phyloP scores from a whole-genome alignment of 2,888 invertebrate genomes.

The Pherbina coryleti region DNA sequence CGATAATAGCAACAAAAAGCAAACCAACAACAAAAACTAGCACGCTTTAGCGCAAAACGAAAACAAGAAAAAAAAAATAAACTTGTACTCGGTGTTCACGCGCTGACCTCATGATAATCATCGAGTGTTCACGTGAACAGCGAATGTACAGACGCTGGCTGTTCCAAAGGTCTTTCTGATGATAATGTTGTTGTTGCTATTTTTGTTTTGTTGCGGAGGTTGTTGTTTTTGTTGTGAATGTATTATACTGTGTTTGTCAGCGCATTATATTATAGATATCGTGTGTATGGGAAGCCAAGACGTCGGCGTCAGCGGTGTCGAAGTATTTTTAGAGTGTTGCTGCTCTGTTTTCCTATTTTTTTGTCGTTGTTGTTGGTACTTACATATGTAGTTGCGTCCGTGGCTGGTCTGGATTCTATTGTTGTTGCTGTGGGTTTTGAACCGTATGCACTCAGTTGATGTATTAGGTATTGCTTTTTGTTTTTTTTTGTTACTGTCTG shows the following conservation, averaged over 20 bases:
- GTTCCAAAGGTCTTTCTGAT: slow-evolving; percentile 50
- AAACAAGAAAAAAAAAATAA: slow-evolving; percentile 1
- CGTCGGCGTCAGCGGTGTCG: background rate
- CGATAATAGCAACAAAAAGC: slow-evolving; percentile 36
- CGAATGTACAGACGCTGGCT: slow-evolving; percentile 58
- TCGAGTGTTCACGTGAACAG: slow-evolving; percentile 76
- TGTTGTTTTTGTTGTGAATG: slow-evolving; percentile 53
- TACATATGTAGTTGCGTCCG: background rate
- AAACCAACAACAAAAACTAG: slow-evolving; percentile 51
- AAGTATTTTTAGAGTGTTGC: background rate
- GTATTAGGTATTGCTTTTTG: background rate
- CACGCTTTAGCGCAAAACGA: slow-evolving; percentile 51
- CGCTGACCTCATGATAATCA: slow-evolving; percentile 81
- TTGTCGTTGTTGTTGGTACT: background rate
- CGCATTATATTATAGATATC: no score
- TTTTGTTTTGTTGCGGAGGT: slow-evolving; percentile 50
- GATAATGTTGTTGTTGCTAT: background rate
- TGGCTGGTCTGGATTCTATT: slow-evolving; percentile 1
- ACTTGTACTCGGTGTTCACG: slow-evolving; percentile 76
- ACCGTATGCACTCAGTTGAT: background rate
- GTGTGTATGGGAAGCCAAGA: background rate
- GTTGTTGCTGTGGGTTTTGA: background rate
- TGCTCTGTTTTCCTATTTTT: background rate
- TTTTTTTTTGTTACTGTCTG: background rate
- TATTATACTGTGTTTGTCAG: slow-evolving; percentile 2